Conservation (phyloP, 2,113 vertebrate genomes). For the Sitta europaea region DNA sequence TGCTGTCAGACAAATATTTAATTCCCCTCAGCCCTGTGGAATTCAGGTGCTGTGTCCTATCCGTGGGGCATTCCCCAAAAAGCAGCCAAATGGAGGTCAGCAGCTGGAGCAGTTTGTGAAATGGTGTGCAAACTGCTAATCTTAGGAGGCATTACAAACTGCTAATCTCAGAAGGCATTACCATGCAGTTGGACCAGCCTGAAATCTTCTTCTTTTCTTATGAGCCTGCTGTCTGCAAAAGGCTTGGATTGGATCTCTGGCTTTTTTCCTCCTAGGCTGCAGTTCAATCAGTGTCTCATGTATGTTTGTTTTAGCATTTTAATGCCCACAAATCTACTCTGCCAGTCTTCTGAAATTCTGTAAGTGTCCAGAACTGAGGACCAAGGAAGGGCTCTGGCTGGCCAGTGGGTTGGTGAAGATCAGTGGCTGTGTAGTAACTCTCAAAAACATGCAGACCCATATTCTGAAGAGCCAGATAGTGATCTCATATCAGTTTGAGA, state of each 20-base stretch:
- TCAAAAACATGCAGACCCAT: not conserved
- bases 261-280: not conserved
- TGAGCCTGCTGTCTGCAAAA: not conserved
- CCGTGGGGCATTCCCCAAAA: not conserved
- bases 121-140: not conserved
- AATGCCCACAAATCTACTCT: not conserved
- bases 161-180: not conserved
- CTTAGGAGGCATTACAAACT: not conserved
- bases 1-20: not conserved
- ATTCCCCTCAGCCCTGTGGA: not conserved
- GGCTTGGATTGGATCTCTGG: not conserved
- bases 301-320: not conserved
- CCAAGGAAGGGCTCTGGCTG: not conserved
- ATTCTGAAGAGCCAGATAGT: not conserved
- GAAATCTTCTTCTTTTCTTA: not conserved
- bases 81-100: not conserved
- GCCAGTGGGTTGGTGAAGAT: not conserved
- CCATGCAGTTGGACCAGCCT: not conserved
- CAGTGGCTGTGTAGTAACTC: not conserved
- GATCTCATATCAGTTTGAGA: not conserved
- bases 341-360: not conserved
- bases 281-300: fast-evolving
- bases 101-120: not conserved
- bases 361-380: not conserved
- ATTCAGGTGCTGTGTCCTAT: not conserved